These are phyloP conservation scores for Leptarthrus brevirostris DNA, from an alignment of 2,888 invertebrate genomes.

Conservation along the genomic window DNA sequence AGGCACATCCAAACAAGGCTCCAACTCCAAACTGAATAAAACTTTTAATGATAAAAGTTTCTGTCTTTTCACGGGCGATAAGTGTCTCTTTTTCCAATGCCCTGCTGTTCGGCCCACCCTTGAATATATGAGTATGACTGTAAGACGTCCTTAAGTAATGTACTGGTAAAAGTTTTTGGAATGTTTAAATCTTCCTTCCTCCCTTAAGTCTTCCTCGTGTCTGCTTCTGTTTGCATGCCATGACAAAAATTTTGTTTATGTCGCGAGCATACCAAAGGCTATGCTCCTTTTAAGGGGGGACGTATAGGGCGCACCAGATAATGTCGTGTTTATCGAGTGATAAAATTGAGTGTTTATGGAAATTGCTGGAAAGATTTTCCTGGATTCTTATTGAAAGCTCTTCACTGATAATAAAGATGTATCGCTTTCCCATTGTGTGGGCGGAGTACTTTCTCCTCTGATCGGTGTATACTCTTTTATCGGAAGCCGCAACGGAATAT, in stretches of 20 bases:
- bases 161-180: slow-evolving; percentile 31
- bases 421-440: slow-evolving; percentile 24
- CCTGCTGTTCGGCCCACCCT: slow-evolving; percentile 9
- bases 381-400: slow-evolving; percentile 44
- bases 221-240: not conserved
- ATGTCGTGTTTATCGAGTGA: slow-evolving; percentile 49
- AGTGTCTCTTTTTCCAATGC: slow-evolving; percentile 42
- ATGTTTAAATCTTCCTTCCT: slow-evolving; percentile 40
- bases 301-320: slow-evolving; percentile 34
- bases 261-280: slow-evolving; percentile 15
- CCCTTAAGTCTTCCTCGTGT: not conserved
- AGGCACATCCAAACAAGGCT: slow-evolving; percentile 34
- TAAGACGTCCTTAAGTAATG: slow-evolving; percentile 45
- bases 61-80: slow-evolving; percentile 45
- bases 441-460: slow-evolving; percentile 24
- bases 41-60: slow-evolving; percentile 47
- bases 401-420: slow-evolving; percentile 47
- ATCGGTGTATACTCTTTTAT: slow-evolving; percentile 15
- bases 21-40: slow-evolving; percentile 47
- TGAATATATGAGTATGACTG: slow-evolving; percentile 37
- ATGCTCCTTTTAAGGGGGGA: slow-evolving; percentile 33
- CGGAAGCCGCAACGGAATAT: slow-evolving; percentile 22
- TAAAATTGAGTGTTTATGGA: slow-evolving; percentile 49
- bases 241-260: slow-evolving; percentile 48
- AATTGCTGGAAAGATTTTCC: slow-evolving; percentile 45